These are phyloP conservation scores for Montipora sp. DNA, from an alignment of 64 coral and sea anemone genomes.

Conservation along the genomic window DNA sequence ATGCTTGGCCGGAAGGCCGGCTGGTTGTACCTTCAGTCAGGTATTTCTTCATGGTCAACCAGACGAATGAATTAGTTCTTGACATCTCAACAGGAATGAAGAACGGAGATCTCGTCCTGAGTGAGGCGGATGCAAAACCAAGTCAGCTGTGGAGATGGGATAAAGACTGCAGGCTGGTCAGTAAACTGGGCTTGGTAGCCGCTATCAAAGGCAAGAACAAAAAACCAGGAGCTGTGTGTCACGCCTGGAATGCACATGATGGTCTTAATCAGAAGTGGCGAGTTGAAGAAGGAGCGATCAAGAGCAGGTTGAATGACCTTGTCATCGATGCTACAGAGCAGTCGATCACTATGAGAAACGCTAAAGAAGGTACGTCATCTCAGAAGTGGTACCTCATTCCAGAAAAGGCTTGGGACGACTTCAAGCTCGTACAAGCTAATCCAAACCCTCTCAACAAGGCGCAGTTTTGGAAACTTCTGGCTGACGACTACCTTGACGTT, in stretches of 20 bases:
- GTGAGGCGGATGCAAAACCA: not conserved
- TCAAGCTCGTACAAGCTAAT: not conserved
- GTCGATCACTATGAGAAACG: not conserved
- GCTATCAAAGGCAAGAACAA: conserved; percentile 16
- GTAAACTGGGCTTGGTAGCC: conserved; percentile 11
- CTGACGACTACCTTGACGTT: conserved; percentile 28
- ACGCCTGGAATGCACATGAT: conserved; percentile 17
- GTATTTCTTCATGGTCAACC: no score
- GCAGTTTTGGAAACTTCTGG: conserved; percentile 40
- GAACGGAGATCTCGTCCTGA: not conserved
- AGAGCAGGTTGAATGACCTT: not conserved
- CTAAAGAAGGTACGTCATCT: not conserved
- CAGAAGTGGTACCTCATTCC: conserved; percentile 5
- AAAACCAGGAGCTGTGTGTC: not conserved
- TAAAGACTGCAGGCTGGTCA: conserved; percentile 7
- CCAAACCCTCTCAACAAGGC: conserved; percentile 35
- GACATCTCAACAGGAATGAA: no score
- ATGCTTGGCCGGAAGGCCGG: no score
- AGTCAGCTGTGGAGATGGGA: conserved; percentile 34
- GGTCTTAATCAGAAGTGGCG: conserved; percentile 32
- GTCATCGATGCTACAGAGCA: not conserved
- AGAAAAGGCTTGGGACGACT: conserved; percentile 35
- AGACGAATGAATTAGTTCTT: no score
- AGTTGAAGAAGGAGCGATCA: conserved; percentile 2
- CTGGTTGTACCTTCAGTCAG: no score